phyloP scores from a whole-genome alignment of 2,888 invertebrate genomes.

The Lasioglossum zephyrum region DNA sequence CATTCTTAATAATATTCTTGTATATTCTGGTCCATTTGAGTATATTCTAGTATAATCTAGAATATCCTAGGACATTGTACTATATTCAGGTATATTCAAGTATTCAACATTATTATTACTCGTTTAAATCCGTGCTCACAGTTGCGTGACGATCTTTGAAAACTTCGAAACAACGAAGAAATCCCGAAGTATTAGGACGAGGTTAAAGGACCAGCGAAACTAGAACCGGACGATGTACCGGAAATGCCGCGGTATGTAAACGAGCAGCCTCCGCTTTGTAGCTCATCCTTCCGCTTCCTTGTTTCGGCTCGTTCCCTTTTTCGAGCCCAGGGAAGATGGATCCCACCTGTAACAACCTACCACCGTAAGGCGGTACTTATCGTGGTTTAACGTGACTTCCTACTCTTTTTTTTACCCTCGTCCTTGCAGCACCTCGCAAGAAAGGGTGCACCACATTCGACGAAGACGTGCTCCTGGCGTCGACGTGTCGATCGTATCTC shows the following conservation, averaged over 20 bases:
- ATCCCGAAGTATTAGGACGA: not conserved
- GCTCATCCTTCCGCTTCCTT: constrained; percentile 17
- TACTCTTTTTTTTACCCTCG: not conserved
- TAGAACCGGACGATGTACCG: constrained; percentile 15
- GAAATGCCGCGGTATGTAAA: constrained; percentile 50
- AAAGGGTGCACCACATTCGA: not conserved
- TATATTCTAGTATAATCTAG: too few species aligned
- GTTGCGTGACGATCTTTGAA: too few species aligned
- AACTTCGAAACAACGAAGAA: too few species aligned
- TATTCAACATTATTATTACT: too few species aligned
- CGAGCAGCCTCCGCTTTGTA: constrained; percentile 4
- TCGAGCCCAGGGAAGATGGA: constrained; percentile 43
- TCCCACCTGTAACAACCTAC: constrained; percentile 46
- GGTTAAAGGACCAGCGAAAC: not conserved
- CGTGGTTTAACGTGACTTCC: constrained; percentile 51
- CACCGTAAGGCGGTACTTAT: constrained; percentile 42
- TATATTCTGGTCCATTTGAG: too few species aligned
- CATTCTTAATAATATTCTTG: too few species aligned
- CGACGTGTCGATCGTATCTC: constrained; percentile 49
- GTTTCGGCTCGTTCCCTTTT: constrained; percentile 17
- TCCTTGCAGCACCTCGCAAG: not conserved
- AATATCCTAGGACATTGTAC: too few species aligned
- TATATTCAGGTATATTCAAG: too few species aligned
- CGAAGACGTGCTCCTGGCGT: constrained; percentile 14
- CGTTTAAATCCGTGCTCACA: not conserved